Percentiles rank a stretch among this genome's conserved stretches.
These are phyloP conservation scores for Petaurus breviceps DNA, from an alignment of 2,113 vertebrate species.

Conservation along the genomic window DNA sequence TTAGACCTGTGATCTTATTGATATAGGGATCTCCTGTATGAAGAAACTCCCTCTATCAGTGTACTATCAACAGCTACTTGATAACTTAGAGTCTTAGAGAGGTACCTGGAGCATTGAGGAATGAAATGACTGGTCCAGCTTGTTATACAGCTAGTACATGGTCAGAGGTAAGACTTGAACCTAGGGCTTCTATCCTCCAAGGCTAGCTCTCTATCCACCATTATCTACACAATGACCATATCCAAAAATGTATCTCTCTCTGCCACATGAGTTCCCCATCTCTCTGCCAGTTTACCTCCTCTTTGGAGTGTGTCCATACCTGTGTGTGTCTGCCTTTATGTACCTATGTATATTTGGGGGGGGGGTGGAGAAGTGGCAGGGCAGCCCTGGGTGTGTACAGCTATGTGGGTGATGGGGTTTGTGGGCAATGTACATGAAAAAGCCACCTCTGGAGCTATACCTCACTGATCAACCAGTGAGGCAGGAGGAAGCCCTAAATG, in stretches of 20 bases:
- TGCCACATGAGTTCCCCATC: background rate
- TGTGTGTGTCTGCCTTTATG: background rate
- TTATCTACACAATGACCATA: background rate
- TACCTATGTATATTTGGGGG: background rate
- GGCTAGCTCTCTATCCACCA: background rate
- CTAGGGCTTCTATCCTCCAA: background rate
- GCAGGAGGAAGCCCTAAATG: background rate
- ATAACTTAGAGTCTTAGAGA: background rate
- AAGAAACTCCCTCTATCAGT: background rate
- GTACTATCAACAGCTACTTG: background rate
- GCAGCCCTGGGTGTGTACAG: background rate
- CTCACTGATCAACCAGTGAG: background rate
- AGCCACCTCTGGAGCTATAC: background rate
- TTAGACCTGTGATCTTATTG: background rate
- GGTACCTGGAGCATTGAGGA: background rate
- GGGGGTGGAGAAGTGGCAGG: background rate
- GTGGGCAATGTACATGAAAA: background rate
- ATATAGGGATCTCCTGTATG: background rate
- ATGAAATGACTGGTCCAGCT: background rate
- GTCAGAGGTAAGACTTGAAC: background rate
- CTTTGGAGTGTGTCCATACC: background rate
- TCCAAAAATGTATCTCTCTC: background rate
- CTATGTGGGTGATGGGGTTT: background rate
- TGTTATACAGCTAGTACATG: background rate
- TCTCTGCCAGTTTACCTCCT: background rate